Evolutionary conservation across 30 jellyfish, hydroid and myxozoan genomes (phyloP).

Genomic region (Haliclystus octoradiatus): DNA sequence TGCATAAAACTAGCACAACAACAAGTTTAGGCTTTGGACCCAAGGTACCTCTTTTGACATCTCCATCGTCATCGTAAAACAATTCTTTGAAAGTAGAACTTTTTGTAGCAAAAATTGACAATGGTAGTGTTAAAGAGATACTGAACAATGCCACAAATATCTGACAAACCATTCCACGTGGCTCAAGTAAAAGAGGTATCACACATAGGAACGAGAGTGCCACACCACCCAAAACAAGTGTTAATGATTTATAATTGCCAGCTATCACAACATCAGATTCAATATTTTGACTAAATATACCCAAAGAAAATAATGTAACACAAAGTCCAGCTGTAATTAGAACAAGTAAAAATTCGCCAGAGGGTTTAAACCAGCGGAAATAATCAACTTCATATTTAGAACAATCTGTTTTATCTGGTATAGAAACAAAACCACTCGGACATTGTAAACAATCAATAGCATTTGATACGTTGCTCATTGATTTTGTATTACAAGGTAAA

Average conservation of each 20-base stretch:
- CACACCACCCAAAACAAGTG: conserved; percentile 54
- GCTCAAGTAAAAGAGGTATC: conserved; percentile 64
- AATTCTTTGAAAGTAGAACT: conserved; percentile 37
- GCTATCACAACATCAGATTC: conserved; percentile 62
- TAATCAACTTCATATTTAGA: conserved; percentile 28
- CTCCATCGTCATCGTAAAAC: conserved; percentile 55
- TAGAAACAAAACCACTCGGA: conserved; percentile 19
- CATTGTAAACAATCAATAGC: conserved; percentile 50
- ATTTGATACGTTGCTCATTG: conserved; percentile 49
- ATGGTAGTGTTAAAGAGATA: conserved; percentile 62
- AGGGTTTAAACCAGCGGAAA: conserved; percentile 70
- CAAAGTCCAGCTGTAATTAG: conserved; percentile 72
- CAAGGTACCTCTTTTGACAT: conserved; percentile 21
- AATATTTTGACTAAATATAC: conserved; percentile 76
- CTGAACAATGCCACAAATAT: conserved; percentile 55
- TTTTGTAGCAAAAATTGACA: conserved; percentile 60
- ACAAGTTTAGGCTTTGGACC: conserved; percentile 64
- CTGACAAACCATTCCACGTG: conserved; percentile 41
- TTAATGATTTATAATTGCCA: conserved; percentile 50
- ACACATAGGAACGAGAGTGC: conserved; percentile 52
- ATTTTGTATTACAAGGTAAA: conserved; percentile 40
- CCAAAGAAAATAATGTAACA: conserved; percentile 61
- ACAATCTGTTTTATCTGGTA: conserved; percentile 60
- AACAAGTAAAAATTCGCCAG: conserved; percentile 68
- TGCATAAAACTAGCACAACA: conserved; percentile 8